Base-by-base conservation (phyloP, 2,888 invertebrate species). In the Apamea sordens region DNA sequence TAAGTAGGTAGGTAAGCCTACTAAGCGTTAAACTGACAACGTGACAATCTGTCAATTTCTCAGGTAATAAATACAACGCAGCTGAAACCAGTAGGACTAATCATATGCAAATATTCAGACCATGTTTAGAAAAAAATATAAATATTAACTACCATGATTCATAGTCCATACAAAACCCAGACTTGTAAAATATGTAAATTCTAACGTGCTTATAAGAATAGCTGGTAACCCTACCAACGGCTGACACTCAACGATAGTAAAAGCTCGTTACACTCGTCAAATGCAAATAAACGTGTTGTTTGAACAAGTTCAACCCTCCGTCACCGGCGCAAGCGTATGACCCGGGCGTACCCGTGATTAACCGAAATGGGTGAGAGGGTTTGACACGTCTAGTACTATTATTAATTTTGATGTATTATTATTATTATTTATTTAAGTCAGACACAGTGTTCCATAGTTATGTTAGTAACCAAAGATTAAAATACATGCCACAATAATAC, bases 261-360 rank as follows among this genome's bases (percentile, higher is more conserved):
- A 95, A 93, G 93, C 93, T 92, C 92, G 93, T 93, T 94, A 94
- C 93, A 93, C 92, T 93, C 93, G 91, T 90, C 91, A 89, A 92
- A 95, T 94, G 94, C 94, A 95, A 96, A 96, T 95, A 96, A 94
- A 88, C 88, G 92, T 90, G 93, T 82, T 93, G 88, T 94, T 93
- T 95, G 92, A 93, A 94, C 91, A 92, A 91, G 89, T 87, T 87
- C 88, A 90, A 92, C 94, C 94, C 93, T 90, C 90, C 89, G 77
- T 83, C 70, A 73, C 32, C 75, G 67, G 76, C 82, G 83, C 84
- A 85, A 64, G 82, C 86, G 83, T 83, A 80, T 80, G 76, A 83
- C 77, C 82, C 79, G 73, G 77, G 79, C 69, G 70, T 76, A 84
- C 71, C 67, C 73, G 76, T 86, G 84, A 85, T 89, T 86, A 86